Conservation (phyloP, 2,888 invertebrate species). For the Synergus itoensis region DNA sequence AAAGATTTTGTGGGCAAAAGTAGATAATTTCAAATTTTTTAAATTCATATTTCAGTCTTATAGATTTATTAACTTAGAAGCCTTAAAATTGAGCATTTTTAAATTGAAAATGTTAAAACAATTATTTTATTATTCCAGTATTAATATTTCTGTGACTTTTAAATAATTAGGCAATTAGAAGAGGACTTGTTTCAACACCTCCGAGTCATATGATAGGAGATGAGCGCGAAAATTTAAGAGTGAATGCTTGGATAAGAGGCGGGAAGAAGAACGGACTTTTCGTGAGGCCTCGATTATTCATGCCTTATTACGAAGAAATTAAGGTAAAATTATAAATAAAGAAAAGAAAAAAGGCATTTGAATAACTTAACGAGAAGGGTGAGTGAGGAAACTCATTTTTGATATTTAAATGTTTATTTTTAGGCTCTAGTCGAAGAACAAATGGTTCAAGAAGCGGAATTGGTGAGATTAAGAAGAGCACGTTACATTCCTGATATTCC, state of each 20-base stretch:
- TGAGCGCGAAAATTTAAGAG: slow-evolving; percentile 81
- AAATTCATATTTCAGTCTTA: slow-evolving; percentile 15
- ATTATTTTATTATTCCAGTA: background rate
- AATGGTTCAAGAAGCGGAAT: slow-evolving; percentile 87
- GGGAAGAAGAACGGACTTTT: slow-evolving; percentile 85
- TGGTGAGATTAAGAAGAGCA: slow-evolving; percentile 85
- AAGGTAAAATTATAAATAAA: slow-evolving; percentile 81
- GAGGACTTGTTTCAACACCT: slow-evolving; percentile 89
- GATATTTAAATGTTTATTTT: slow-evolving; percentile 44
- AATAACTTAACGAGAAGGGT: background rate
- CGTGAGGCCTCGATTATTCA: slow-evolving; percentile 93
- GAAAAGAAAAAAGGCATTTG: background rate
- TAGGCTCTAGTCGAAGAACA: slow-evolving; percentile 91
- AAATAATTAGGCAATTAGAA: slow-evolving; percentile 79
- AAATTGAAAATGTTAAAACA: background rate
- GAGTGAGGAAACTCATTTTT: background rate
- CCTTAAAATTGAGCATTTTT: background rate
- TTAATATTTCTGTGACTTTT: slow-evolving; percentile 14
- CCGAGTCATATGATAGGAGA: slow-evolving; percentile 93
- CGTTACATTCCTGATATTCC: slow-evolving; percentile 91
- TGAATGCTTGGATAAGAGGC: slow-evolving; percentile 90
- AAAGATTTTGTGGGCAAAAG: background rate
- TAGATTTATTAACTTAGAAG: slow-evolving; percentile 29
- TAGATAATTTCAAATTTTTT: background rate
- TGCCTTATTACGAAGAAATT: slow-evolving; percentile 96